phyloP scores from a whole-genome alignment of 2,888 invertebrate genomes.

The Cremastinae sp. region DNA sequence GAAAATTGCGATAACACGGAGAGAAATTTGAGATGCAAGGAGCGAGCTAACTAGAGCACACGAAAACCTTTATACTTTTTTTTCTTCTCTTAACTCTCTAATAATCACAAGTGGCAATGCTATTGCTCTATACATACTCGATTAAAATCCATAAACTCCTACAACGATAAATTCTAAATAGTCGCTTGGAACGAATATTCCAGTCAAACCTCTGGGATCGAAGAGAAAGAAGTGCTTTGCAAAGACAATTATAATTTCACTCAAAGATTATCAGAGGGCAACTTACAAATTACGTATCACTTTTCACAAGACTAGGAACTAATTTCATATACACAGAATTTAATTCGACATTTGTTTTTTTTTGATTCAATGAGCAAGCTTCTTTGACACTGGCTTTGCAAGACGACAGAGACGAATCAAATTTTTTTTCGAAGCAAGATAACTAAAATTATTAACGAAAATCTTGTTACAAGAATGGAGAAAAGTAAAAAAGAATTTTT shows the following conservation, averaged over 20 bases:
- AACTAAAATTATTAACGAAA: neutral
- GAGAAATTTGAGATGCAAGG: constrained; percentile 70
- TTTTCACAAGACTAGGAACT: constrained; percentile 76
- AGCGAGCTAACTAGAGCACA: constrained; percentile 70
- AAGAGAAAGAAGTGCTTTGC: neutral
- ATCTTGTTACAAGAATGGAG: constrained; percentile 13
- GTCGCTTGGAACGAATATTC: constrained; percentile 67
- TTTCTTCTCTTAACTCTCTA: constrained; percentile 70
- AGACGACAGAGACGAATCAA: constrained; percentile 48
- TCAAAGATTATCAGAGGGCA: constrained; percentile 62
- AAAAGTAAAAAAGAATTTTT: too few species aligned
- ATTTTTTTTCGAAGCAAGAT: neutral
- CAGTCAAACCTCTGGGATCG: constrained; percentile 71
- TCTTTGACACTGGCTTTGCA: constrained; percentile 35
- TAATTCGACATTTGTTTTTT: constrained; percentile 28
- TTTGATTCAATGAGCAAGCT: constrained; percentile 61
- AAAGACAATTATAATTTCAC: constrained; percentile 34
- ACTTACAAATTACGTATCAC: constrained; percentile 75
- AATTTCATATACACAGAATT: constrained; percentile 68
- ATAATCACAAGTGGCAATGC: constrained; percentile 74
- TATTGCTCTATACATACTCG: constrained; percentile 67
- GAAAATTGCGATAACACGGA: constrained; percentile 69
- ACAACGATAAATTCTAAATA: constrained; percentile 68
- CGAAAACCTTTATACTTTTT: constrained; percentile 64
- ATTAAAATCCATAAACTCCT: constrained; percentile 60